Evolutionary conservation across 2,113 vertebrate species (phyloP).

Genomic region (Bufo gargarizans): DNA sequence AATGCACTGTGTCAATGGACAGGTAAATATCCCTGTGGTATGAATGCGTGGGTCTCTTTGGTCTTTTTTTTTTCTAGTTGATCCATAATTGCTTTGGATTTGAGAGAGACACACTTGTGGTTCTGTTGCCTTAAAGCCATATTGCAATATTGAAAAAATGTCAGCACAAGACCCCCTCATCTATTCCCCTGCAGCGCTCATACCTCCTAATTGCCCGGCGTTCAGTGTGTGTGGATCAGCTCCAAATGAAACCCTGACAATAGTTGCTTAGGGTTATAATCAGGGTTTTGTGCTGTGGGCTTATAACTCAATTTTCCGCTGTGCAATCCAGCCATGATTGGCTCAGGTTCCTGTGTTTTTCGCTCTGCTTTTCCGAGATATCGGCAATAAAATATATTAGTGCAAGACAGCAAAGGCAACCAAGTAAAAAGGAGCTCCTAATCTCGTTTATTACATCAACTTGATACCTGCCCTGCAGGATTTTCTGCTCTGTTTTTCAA

Average conservation of each 20-base stretch:
- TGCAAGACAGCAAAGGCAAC: constrained; percentile 35
- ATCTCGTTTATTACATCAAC: constrained; percentile 55
- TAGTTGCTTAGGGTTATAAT: constrained; percentile 66
- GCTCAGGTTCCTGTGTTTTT: constrained; percentile 42
- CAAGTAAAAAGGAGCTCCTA: constrained; percentile 17
- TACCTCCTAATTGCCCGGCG: constrained; percentile 69
- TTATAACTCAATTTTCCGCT: constrained; percentile 35
- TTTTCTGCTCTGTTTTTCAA: constrained; percentile 40
- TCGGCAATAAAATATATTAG: constrained; percentile 42
- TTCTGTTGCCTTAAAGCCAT: constrained; percentile 43
- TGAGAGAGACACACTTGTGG: constrained; percentile 7
- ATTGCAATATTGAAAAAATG: constrained; percentile 49
- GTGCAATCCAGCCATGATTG: constrained; percentile 47
- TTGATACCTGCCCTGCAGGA: constrained; percentile 46
- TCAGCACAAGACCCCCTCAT: constrained; percentile 30
- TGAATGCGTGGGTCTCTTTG: not conserved
- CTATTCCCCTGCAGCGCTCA: constrained; percentile 42
- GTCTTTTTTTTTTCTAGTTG: not conserved
- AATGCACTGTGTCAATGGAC: not conserved
- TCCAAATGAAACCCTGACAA: constrained; percentile 60
- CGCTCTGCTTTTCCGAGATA: not conserved
- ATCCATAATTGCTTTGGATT: constrained; percentile 32
- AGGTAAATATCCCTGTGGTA: not conserved
- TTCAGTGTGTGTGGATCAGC: constrained; percentile 66
- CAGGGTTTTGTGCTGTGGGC: constrained; percentile 60